Evolutionary conservation across 2,888 invertebrate species (phyloP), one percentile per base, ranked within the genome.

Genomic region (Orthosia gothica): DNA sequence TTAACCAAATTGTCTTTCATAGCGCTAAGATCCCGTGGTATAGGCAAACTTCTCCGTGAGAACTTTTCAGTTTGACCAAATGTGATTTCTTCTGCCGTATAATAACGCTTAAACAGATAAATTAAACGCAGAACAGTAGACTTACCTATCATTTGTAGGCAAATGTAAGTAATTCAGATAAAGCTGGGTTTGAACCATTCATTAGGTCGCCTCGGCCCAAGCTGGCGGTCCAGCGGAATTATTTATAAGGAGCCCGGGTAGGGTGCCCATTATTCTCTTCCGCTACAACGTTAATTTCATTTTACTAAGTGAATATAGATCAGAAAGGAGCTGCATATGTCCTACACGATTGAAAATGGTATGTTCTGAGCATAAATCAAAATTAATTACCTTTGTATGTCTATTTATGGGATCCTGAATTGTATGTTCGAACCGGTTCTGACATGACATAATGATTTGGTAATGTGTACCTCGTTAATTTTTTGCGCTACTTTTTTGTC

Each of bases 121-220:
- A 70, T 64, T 64, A 26, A 18, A 58, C 47, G 50, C 32, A 49
- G 52, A 79, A 76, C 45, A n/a, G 45, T 64, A 57, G 55, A 40
- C 54, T 40, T 40, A 40, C 9, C 9, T 63, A 66, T 55, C 49
- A 63, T 81, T 74, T 81, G 65, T 70, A 76, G 81, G 74, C 61
- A 81, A 82, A 84, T 80, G 72, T 78, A 62, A 80, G 79, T 78
- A 83, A 79, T 86, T 78, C 82, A 83, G 87, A 90, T 91, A 90
- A 91, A 89, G 87, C 86, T 85, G 70, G 76, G 76, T 84, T 85
- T 92, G 88, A 91, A 92, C 89, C 90, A 91, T 92, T 91, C 89
- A 91, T 90, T 90, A 88, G 78, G 87, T 83, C 85, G 89, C 84
- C 62, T 63, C 67, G 52, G 64, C 54, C 67, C 62, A 86, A 85